Percentiles rank a stretch among this genome's conserved stretches.
Evolutionary conservation across 2,113 vertebrate genomes (phyloP).

Genomic region (Coryphaenoides rupestris): DNA sequence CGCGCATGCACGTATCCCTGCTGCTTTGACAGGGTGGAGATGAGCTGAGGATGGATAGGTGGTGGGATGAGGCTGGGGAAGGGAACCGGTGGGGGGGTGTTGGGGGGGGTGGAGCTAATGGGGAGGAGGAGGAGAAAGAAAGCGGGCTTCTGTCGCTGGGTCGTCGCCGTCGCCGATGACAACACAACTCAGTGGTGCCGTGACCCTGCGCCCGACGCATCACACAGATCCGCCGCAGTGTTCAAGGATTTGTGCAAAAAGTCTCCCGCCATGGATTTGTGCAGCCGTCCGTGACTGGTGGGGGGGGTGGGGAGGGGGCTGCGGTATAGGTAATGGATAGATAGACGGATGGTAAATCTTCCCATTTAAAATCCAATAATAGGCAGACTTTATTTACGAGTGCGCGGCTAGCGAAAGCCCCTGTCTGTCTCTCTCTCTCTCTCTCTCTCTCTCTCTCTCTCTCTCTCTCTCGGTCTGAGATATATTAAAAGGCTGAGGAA

Average conservation of each 20-base stretch:
- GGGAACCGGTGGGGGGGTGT: conserved; percentile 11
- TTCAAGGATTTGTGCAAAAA: conserved; percentile 26
- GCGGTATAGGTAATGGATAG: background rate
- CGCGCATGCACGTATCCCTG: conserved; percentile 30
- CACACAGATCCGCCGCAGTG: conserved; percentile 18
- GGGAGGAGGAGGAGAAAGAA: conserved; percentile 47
- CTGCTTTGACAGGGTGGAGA: conserved; percentile 57
- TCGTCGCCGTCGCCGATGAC: conserved; percentile 21
- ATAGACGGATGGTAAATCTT: background rate
- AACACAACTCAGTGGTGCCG: conserved; percentile 21
- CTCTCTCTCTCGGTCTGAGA: too few species aligned
- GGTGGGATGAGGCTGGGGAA: conserved; percentile 18
- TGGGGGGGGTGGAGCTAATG: too few species aligned
- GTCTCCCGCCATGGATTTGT: conserved; percentile 47
- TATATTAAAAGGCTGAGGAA: too few species aligned
- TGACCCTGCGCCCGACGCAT: conserved; percentile 13
- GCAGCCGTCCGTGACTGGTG: conserved; percentile 29
- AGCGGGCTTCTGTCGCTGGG: too few species aligned
- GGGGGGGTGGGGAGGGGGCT: too few species aligned
- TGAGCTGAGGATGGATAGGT: conserved; percentile 56
- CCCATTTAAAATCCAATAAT: background rate
- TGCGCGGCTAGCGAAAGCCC: too few species aligned
- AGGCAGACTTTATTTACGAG: background rate
- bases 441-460: too few species aligned
- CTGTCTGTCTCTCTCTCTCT: too few species aligned